Evolutionary conservation across 2,113 vertebrate genomes (phyloP), one percentile per base, ranked within the genome.

Genomic region (Gorsachius goisagi): DNA sequence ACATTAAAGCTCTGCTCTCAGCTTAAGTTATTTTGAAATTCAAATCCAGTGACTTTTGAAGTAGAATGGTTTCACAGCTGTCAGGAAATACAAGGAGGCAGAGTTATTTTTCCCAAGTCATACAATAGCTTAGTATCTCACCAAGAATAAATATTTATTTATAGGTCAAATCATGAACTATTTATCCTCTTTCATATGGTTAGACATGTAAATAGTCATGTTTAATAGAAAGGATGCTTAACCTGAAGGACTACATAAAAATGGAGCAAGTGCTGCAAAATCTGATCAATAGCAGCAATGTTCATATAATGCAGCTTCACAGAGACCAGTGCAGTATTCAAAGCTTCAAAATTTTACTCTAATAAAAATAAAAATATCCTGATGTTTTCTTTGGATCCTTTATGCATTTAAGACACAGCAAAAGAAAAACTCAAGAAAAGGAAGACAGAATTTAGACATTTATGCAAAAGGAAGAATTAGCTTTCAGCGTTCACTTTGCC

Each of bases 11-110:
- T 74, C 56, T 88, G 49, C 81, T 94, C 64, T 45, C 62, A 95
- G 91, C 58, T 69, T 82, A 92, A 84, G 26, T 89, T 92, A 95
- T 95, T 95, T 97, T 93, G 93, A 96, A 96, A 95, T 96, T 95
- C 95, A 97, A 95, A 96, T 97, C 45, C 22, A 74, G 41, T 69
- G 41, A 92, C 75, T 95, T 97, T 83, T 95, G 95, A 97, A 93
- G 92, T 90, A 88, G 75, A 93, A 95, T 95, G 80, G 75, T 90
- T 95, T 88, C 88, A 79, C 83, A 95, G 88, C 75, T 96, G 92
- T 93, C 92, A 94, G 88, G 73, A 96, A 96, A 85, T 60, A 72
- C 2, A 85, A 52, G 33, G 68, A 92, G 33, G 87, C 60, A 88
- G 27, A 77, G 27, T 30, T 89, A 44, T 89, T 94, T 92, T 81